A percentile compares a stretch with the other conserved stretches of the same genome.
phyloP scores from a whole-genome alignment of 2,797 vertebrate genomes.

The Champsocephalus gunnari region DNA sequence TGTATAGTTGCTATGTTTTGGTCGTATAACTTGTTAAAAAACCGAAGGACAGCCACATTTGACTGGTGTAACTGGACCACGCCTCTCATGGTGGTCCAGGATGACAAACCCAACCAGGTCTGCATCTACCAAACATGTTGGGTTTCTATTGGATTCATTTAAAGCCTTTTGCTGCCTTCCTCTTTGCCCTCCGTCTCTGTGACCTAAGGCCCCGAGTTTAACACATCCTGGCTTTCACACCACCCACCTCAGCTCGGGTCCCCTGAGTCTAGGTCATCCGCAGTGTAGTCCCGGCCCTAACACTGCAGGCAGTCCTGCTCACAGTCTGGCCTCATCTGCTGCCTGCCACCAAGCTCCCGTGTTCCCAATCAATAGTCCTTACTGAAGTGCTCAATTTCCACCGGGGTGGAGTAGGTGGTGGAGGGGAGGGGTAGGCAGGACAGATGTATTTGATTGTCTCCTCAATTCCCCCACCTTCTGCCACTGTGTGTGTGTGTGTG shows the following conservation, averaged over 20 bases:
- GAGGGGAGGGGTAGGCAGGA: constrained; percentile 69
- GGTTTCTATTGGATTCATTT: constrained; percentile 17
- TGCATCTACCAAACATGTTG: neutral
- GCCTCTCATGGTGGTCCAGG: constrained; percentile 28
- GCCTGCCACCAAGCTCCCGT: constrained; percentile 77
- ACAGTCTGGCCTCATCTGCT: constrained; percentile 79
- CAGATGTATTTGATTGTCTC: constrained; percentile 87
- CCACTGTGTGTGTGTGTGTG: constrained; percentile 36
- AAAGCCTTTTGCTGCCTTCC: constrained; percentile 31
- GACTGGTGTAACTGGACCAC: neutral
- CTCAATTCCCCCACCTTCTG: constrained; percentile 82
- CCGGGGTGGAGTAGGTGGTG: constrained; percentile 65
- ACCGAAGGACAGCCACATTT: neutral
- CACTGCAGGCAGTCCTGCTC: constrained; percentile 63
- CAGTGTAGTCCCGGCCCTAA: constrained; percentile 53
- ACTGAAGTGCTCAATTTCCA: constrained; percentile 86
- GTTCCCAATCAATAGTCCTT: constrained; percentile 85
- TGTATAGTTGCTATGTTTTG: neutral
- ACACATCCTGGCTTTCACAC: constrained; percentile 62
- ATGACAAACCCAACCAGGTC: constrained; percentile 15
- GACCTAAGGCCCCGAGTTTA: constrained; percentile 67
- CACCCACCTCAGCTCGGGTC: constrained; percentile 50
- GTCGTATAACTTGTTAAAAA: neutral
- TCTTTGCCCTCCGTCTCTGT: constrained; percentile 19
- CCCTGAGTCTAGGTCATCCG: constrained; percentile 57